Evolutionary conservation across 1,140 invertebrate genomes (phyloP), one percentile per base, ranked within the genome.

Genomic region (Streblospio benedicti): DNA sequence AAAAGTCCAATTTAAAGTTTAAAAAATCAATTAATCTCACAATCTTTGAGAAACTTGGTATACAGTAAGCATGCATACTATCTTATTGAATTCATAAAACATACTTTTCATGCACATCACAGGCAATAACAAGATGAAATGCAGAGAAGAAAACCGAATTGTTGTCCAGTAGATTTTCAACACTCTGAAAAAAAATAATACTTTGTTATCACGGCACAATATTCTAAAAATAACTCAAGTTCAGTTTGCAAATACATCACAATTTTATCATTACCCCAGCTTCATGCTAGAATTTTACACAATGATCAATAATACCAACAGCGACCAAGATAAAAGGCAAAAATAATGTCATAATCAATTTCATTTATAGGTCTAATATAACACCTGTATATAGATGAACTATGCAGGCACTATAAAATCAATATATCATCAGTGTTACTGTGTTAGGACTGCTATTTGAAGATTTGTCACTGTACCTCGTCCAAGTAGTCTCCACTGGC

Each of bases 401-500:
- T n/a, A n/a, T n/a, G n/a, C n/a, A n/a, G n/a, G n/a, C n/a, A n/a
- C n/a, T n/a, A n/a, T n/a, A n/a, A n/a, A n/a, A n/a, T n/a, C n/a
- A n/a, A n/a, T n/a, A n/a, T n/a, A n/a, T n/a, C n/a, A n/a, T n/a
- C n/a, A n/a, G n/a, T n/a, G n/a, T n/a, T n/a, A n/a, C n/a, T n/a
- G n/a, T n/a, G n/a, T n/a, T n/a, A n/a, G n/a, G n/a, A n/a, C n/a
- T n/a, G n/a, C n/a, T n/a, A n/a, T n/a, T n/a, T n/a, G n/a, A n/a
- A n/a, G n/a, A n/a, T n/a, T n/a, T n/a, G n/a, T n/a, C n/a, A 23
- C 53, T 63, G 61, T 64, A 77, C 78, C 71, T 97, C 93, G 70
- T 93, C 90, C 6, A 97, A 87, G 71, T 87, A 92, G 78, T 94
- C 88, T 3, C 93, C 93, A 70, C 85, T 83, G 0, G 96, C 93